Conservation (phyloP, 2,797 vertebrate species). For the Brachyrhaphis roseni region DNA sequence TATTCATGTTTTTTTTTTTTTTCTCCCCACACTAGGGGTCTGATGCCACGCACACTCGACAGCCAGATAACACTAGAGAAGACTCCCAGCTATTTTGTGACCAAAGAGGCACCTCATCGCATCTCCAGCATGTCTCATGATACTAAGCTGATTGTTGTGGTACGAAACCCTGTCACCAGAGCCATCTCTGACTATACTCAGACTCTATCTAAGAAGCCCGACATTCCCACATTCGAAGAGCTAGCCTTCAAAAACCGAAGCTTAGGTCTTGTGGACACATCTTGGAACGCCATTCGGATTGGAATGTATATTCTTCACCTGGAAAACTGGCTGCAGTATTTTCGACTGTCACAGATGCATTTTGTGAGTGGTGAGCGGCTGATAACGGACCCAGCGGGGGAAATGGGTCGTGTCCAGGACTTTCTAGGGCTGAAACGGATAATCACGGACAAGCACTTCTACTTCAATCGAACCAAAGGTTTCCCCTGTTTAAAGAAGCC, state of each 20-base stretch:
- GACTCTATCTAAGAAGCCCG: slow-evolving; percentile 95
- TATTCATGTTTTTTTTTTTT: slow-evolving; percentile 38
- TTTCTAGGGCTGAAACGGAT: slow-evolving; percentile 93
- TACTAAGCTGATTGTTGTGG: slow-evolving; percentile 96
- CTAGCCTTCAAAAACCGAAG: slow-evolving; percentile 93
- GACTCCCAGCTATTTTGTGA: slow-evolving; percentile 98
- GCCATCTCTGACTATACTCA: slow-evolving; percentile 98
- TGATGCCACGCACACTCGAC: slow-evolving; percentile 94
- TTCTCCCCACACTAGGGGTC: slow-evolving; percentile 79
- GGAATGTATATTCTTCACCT: slow-evolving; percentile 94
- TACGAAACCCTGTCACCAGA: slow-evolving; percentile 93
- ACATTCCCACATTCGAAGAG: slow-evolving; percentile 94
- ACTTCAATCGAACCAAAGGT: slow-evolving; percentile 98
- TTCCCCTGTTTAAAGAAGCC: slow-evolving; percentile 96
- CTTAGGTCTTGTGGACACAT: slow-evolving; percentile 88
- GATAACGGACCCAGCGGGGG: slow-evolving; percentile 93
- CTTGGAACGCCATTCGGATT: slow-evolving; percentile 96
- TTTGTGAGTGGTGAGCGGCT: slow-evolving; percentile 95
- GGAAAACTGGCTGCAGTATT: slow-evolving; percentile 94
- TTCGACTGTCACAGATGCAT: slow-evolving; percentile 93
- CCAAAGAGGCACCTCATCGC: slow-evolving; percentile 88
- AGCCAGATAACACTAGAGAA: slow-evolving; percentile 97
- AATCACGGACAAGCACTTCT: slow-evolving; percentile 97
- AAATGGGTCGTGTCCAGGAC: slow-evolving; percentile 95
- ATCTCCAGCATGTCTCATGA: slow-evolving; percentile 92